Base-by-base conservation (phyloP, 2,888 invertebrate species). In the Geotrupes spiniger region DNA sequence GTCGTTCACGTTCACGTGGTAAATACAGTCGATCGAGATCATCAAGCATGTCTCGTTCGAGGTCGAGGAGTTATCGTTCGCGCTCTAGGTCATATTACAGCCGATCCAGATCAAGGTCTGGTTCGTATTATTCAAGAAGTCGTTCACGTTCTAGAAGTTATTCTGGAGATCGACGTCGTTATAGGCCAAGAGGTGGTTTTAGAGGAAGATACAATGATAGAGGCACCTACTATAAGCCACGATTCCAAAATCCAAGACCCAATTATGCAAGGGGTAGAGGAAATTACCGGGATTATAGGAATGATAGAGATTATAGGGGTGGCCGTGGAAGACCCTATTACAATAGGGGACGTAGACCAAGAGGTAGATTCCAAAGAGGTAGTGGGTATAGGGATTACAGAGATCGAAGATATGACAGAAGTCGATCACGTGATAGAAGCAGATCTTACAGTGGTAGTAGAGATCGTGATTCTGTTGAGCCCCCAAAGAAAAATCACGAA, bases 221-320 rank as follows among this genome's bases (percentile, higher is more conserved):
- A 45, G 87, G 87, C 54, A 87, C 87, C 1, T 88, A 88, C 72
- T 88, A 88, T 74, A 84, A 87, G 60, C 88, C 88, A 1, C 79
- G 88, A 53, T 87, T 87, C 78, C 85, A 86, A 67, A 78, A 76
- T 59, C 78, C 77, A 17, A 78, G 82, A 42, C 65, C 64, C 2
- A 51, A 51, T 27, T 47, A 51, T 39, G 74, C 77, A 44, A 70
- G 80, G n/a, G 78, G 79, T 17, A 64, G 55, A 64, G 55, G 69
- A 33, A 66, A 66, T 41, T 71, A 71, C 55, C 62, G 74, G 47
- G 72, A 74, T 57, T 63, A 61, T 41, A 62, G 72, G 56, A 64
- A 66, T 49, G 65, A 69, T 54, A 59, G 72, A 43, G 69, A 72
- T 52, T 71, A 64, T 53, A 58, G 66, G 46, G 70, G 68, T 29